phyloP scores from a whole-genome alignment of 2,888 invertebrate genomes.

The Drosophila flavopinicola region DNA sequence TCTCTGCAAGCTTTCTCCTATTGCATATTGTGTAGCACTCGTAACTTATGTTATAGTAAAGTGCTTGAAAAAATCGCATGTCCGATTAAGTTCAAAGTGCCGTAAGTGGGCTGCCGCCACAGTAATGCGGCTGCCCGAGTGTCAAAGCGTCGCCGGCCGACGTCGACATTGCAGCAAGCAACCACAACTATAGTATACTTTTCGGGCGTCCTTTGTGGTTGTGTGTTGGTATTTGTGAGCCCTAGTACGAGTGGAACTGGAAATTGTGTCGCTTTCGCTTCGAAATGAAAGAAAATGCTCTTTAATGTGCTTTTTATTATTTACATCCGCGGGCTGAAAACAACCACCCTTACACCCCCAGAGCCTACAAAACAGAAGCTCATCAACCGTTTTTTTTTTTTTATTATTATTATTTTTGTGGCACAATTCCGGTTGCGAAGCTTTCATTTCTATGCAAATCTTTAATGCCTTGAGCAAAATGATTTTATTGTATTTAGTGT shows the following conservation, averaged over 20 bases:
- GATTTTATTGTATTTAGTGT: slow-evolving; percentile 76
- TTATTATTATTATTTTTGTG: slow-evolving; percentile 43
- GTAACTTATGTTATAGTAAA: slow-evolving; percentile 20
- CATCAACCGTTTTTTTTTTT: slow-evolving; percentile 56
- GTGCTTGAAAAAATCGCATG: slow-evolving; percentile 35
- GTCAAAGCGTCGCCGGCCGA: slow-evolving; percentile 62
- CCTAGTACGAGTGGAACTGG: slow-evolving; percentile 52
- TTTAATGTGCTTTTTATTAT: slow-evolving; percentile 80
- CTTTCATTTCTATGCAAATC: slow-evolving; percentile 80
- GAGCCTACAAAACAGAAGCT: slow-evolving; percentile 50
- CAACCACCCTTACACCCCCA: not conserved
- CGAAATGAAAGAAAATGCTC: slow-evolving; percentile 79
- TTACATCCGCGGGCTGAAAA: slow-evolving; percentile 72
- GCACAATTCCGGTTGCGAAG: slow-evolving; percentile 71
- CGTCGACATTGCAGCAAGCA: slow-evolving; percentile 13
- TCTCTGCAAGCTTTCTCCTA: not conserved
- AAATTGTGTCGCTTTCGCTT: slow-evolving; percentile 74
- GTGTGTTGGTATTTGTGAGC: slow-evolving; percentile 22
- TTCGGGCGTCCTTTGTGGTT: slow-evolving; percentile 24
- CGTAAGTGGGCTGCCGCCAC: slow-evolving; percentile 56
- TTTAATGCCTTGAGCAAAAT: slow-evolving; percentile 67
- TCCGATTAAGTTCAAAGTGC: slow-evolving; percentile 59
- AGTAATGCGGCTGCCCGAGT: slow-evolving; percentile 72
- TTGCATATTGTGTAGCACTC: slow-evolving; percentile 3
- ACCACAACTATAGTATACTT: slow-evolving; percentile 63